Percentiles rank a stretch among this genome's conserved stretches.
phyloP scores from a whole-genome alignment of 2,113 vertebrate genomes.

The Poeciliopsis turrubarensis region DNA sequence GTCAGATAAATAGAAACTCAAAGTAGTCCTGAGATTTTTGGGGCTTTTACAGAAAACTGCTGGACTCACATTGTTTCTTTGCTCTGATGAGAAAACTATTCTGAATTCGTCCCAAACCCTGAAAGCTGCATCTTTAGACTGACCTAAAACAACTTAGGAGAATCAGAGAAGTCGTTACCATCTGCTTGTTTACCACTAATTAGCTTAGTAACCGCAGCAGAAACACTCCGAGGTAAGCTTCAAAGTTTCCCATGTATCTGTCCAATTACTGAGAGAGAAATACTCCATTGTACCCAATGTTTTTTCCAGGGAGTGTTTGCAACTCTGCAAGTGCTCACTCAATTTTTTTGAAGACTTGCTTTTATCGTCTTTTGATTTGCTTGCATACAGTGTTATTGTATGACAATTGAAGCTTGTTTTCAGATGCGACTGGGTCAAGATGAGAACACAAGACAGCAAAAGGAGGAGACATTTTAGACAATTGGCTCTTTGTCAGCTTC shows the following conservation, averaged over 20 bases:
- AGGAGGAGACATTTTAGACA: neutral
- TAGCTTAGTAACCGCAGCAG: conserved; percentile 44
- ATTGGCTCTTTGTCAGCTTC: neutral
- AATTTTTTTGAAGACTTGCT: neutral
- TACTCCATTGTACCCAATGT: conserved; percentile 20
- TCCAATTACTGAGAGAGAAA: conserved; percentile 55
- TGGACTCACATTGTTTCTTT: neutral
- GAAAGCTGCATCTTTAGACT: neutral
- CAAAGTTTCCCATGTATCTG: conserved; percentile 6
- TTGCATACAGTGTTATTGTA: conserved; percentile 6
- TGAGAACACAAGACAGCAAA: neutral
- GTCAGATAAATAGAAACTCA: conserved; percentile 29
- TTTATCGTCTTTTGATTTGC: conserved; percentile 4
- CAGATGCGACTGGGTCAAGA: conserved; percentile 1
- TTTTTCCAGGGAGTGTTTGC: conserved; percentile 25
- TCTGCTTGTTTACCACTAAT: conserved; percentile 60
- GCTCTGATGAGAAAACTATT: neutral
- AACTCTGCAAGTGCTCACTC: neutral
- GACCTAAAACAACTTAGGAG: neutral
- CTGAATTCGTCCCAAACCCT: conserved; percentile 1
- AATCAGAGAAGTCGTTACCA: neutral
- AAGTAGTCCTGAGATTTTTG: conserved; percentile 11
- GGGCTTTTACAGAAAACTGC: conserved; percentile 11
- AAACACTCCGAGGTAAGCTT: conserved; percentile 28
- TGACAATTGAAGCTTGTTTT: neutral